Conservation (phyloP, 2,797 vertebrate species). For the Semotilus atromaculatus region DNA sequence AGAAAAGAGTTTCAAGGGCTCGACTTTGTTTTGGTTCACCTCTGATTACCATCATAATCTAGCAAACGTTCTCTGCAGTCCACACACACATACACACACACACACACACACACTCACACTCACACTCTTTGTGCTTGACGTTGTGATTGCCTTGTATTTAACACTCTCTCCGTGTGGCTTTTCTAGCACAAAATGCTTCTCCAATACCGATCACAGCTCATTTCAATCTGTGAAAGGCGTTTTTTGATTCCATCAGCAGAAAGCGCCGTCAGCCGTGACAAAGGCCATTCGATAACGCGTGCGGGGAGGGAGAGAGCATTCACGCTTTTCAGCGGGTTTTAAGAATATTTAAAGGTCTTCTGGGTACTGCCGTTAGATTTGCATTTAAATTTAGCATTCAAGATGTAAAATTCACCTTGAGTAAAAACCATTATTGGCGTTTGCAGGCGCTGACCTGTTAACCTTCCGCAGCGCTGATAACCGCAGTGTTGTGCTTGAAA, state of each 20-base stretch:
- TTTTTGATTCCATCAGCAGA: conserved; percentile 86
- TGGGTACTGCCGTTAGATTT: not conserved
- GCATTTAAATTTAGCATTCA: conserved; percentile 41
- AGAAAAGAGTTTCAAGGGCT: conserved; percentile 72
- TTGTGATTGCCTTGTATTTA: conserved; percentile 84
- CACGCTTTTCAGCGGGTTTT: conserved; percentile 7
- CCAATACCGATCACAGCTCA: conserved; percentile 84
- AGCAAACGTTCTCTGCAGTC: conserved; percentile 78
- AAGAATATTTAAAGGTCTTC: conserved; percentile 40
- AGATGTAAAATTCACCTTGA: conserved; percentile 17
- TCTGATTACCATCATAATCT: conserved; percentile 84
- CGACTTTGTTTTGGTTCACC: conserved; percentile 83
- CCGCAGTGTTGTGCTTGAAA: not conserved
- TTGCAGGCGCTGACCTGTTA: not conserved
- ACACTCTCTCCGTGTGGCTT: conserved; percentile 74
- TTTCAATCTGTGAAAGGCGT: conserved; percentile 83
- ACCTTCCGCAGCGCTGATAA: conserved; percentile 1
- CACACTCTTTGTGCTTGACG: conserved; percentile 70
- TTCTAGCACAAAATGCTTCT: conserved; percentile 83
- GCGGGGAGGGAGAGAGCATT: not conserved
- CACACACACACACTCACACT: conserved; percentile 58
- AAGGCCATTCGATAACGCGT: conserved; percentile 76
- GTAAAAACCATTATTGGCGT: conserved; percentile 14
- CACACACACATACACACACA: conserved; percentile 62
- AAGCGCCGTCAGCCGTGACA: conserved; percentile 75